Conservation (phyloP, 1,140 invertebrate genomes). For the Globodera ellingtonae region DNA sequence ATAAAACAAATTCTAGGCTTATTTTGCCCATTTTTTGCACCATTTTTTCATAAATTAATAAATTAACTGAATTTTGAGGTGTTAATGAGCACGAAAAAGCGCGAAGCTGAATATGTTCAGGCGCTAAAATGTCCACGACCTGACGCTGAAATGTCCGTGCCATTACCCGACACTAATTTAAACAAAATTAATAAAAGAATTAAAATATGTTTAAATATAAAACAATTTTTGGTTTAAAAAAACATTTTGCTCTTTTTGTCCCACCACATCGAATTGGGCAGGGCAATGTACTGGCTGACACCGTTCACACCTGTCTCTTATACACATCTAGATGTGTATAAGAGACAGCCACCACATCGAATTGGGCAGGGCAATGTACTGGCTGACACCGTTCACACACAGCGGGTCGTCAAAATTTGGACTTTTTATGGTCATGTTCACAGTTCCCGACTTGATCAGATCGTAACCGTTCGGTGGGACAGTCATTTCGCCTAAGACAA, state of each 20-base stretch:
- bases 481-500: slow-evolving; percentile 39
- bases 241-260: slow-evolving; percentile 5
- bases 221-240: too few species aligned
- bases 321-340: too few species aligned
- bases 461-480: slow-evolving; percentile 51
- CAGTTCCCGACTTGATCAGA: slow-evolving; percentile 43
- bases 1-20: neutral
- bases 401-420: slow-evolving; percentile 49
- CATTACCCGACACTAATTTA: too few species aligned
- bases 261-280: slow-evolving; percentile 50
- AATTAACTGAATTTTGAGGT: too few species aligned
- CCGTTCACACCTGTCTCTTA: slow-evolving; percentile 52
- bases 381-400: slow-evolving; percentile 49
- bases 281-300: slow-evolving; percentile 49
- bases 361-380: slow-evolving; percentile 51
- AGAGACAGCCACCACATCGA: slow-evolving; percentile 50
- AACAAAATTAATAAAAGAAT: neutral
- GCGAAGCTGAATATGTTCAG: too few species aligned
- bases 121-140: too few species aligned
- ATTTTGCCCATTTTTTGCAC: too few species aligned
- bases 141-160: too few species aligned
- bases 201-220: neutral
- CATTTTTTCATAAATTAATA: too few species aligned
- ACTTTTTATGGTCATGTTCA: slow-evolving; percentile 41
- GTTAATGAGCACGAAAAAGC: too few species aligned